Base-by-base conservation (phyloP, 2,888 invertebrate genomes). In the Oscheius sp. region DNA sequence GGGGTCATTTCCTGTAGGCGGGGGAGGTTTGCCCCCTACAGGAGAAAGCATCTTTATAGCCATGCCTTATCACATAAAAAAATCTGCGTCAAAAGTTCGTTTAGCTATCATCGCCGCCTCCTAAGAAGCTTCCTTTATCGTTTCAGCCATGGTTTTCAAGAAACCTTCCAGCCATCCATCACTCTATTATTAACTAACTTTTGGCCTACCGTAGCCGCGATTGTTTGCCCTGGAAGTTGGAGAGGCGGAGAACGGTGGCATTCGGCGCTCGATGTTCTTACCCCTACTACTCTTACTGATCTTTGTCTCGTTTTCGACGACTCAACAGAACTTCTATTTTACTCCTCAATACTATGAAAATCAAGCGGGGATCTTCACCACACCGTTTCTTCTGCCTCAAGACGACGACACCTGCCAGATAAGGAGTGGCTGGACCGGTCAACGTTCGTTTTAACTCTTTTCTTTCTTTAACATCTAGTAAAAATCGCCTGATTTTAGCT, bases 321-420 rank as follows among this genome's bases (percentile, higher is more conserved):
- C 48, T 23, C 17, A 15, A 3, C 20, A 48, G 5, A 48, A 48
- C 25, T 48, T 17, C 23, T 48, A 25, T 25, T 48, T 48, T 20
- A 20, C 48, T 6, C 12, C 12, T 5, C 48, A 48, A 48, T n/a
- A n/a, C n/a, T 48, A 25, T 23, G 23, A 15, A 3, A 12, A 12
- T 12, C 20, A 15, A 3, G 48, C 23, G 12, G 42, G 42, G 42
- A n/a, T n/a, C n/a, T n/a, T n/a, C n/a, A 48, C 48, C 3, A 48
- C 48, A 3, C 48, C 48, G 3, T 48, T 48, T 20, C 3, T 5
- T 3, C 20, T 48, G 48, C 48, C 48, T 3, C 23, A 48, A 23
- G 45, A 29, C 17, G 61, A 61, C 20, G 58, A 58, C 25, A 61
- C 61, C 17, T 61, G 61, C 20, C 17, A 12, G 8, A 27, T 61